Evolutionary conservation across 2,113 vertebrate species (phyloP).

Genomic region (Syngnathus typhle): DNA sequence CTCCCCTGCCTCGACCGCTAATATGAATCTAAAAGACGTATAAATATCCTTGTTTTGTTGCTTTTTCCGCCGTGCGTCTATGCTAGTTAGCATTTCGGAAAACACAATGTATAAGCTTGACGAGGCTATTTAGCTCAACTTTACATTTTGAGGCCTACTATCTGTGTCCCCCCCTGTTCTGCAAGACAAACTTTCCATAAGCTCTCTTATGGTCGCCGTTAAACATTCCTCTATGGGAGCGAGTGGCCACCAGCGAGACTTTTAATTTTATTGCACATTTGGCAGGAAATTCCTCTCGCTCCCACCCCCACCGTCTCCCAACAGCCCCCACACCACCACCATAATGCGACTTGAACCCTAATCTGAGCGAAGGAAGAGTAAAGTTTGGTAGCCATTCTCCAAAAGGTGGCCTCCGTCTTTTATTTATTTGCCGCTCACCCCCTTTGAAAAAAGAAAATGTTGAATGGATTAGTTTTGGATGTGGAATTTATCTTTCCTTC

Average conservation of each 20-base stretch:
- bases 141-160: conserved; percentile 36
- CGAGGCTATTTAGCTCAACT: conserved; percentile 48
- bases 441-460: background rate
- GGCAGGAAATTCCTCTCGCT: conserved; percentile 77
- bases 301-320: conserved; percentile 60
- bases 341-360: conserved; percentile 61
- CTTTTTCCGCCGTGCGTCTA: conserved; percentile 35
- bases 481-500: conserved; percentile 5
- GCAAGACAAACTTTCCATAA: conserved; percentile 55
- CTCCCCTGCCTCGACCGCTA: conserved; percentile 58
- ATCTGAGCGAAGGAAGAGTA: conserved; percentile 36
- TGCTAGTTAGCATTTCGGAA: conserved; percentile 15
- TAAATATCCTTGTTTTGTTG: conserved; percentile 30
- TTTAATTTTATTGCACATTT: conserved; percentile 75
- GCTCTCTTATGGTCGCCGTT: conserved; percentile 28
- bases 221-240: conserved; percentile 57
- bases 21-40: conserved; percentile 64
- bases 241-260: conserved; percentile 61
- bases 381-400: conserved; percentile 6
- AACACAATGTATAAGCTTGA: conserved; percentile 22
- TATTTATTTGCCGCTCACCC: background rate
- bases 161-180: conserved; percentile 26
- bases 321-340: conserved; percentile 54
- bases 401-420: background rate
- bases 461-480: conserved; percentile 30